A percentile compares a stretch with the other conserved stretches of the same genome.
Evolutionary conservation across 23 tunicate species (phyloP).

Genomic region (Trididemnum clinides): DNA sequence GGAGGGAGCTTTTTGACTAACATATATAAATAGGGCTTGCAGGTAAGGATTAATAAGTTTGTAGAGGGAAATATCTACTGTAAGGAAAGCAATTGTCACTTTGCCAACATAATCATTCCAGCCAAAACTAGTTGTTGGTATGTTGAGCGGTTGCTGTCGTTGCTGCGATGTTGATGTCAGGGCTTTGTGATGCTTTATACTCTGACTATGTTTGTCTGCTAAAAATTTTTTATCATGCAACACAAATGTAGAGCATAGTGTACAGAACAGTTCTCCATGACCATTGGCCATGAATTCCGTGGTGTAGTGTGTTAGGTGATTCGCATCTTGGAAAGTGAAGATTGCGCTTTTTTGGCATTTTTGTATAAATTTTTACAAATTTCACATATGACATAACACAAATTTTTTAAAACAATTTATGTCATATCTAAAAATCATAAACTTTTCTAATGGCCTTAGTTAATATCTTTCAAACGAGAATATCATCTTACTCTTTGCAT

Average conservation of each 20-base stretch:
- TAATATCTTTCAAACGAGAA: not conserved
- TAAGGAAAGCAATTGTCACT: constrained; percentile 26
- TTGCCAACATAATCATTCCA: no score
- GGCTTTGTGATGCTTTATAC: constrained; percentile 17
- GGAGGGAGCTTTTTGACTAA: constrained; percentile 35
- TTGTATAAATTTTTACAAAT: not conserved
- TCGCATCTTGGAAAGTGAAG: constrained; percentile 36
- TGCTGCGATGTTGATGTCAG: no score
- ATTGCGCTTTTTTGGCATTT: constrained; percentile 20
- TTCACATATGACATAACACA: not conserved
- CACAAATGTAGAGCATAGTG: constrained; percentile 43
- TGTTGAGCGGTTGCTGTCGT: no score
- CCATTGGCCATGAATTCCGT: constrained; percentile 25
- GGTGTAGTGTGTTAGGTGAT: constrained; percentile 26
- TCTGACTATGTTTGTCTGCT: constrained; percentile 39
- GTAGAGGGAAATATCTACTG: constrained; percentile 37
- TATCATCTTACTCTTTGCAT: not conserved
- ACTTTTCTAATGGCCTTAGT: not conserved
- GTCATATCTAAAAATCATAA: not conserved
- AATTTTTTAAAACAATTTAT: not conserved
- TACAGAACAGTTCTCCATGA: constrained; percentile 33
- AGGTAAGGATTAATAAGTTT: constrained; percentile 34
- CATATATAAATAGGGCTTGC: constrained; percentile 38
- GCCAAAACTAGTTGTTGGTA: constrained; percentile 38
- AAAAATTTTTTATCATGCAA: constrained; percentile 33